phyloP scores from a whole-genome alignment of 2,888 invertebrate species.

The Onchidella celtica region DNA sequence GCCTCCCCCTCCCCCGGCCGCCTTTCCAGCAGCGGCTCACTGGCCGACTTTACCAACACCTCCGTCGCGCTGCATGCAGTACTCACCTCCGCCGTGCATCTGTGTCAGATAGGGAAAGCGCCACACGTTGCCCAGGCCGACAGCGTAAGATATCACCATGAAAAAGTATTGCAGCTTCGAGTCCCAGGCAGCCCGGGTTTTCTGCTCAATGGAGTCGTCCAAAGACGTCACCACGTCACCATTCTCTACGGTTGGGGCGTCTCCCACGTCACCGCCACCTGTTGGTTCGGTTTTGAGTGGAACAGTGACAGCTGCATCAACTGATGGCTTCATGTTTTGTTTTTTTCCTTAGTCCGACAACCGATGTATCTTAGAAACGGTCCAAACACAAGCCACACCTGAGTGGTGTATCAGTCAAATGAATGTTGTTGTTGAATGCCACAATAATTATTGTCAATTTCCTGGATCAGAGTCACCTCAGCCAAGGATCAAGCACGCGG shows the following conservation, averaged over 20 bases:
- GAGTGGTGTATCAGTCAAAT: too few relatives aligned
- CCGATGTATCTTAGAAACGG: too few relatives aligned
- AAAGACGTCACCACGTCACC: constrained; percentile 8
- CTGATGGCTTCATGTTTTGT: too few relatives aligned
- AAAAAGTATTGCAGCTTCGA: constrained; percentile 72
- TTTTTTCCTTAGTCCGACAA: too few relatives aligned
- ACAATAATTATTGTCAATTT: too few relatives aligned
- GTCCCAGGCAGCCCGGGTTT: constrained; percentile 62
- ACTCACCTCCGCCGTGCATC: constrained; percentile 69
- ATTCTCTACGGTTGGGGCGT: constrained; percentile 47
- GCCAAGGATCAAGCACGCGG: too few relatives aligned
- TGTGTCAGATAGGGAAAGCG: constrained; percentile 71
- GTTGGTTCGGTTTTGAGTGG: neutral
- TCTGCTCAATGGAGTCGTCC: constrained; percentile 27
- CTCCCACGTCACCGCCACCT: constrained; percentile 43
- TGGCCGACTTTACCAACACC: neutral
- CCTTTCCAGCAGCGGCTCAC: too few relatives aligned
- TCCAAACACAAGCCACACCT: too few relatives aligned
- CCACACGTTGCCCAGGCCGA: constrained; percentile 73
- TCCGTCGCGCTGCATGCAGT: neutral
- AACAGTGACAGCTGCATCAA: neutral
- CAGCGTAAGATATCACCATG: constrained; percentile 73
- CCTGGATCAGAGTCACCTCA: too few relatives aligned
- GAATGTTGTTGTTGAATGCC: too few relatives aligned
- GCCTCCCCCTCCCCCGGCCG: too few relatives aligned